Conservation (phyloP, 2,113 vertebrate genomes). For the Glareola pratincola region DNA sequence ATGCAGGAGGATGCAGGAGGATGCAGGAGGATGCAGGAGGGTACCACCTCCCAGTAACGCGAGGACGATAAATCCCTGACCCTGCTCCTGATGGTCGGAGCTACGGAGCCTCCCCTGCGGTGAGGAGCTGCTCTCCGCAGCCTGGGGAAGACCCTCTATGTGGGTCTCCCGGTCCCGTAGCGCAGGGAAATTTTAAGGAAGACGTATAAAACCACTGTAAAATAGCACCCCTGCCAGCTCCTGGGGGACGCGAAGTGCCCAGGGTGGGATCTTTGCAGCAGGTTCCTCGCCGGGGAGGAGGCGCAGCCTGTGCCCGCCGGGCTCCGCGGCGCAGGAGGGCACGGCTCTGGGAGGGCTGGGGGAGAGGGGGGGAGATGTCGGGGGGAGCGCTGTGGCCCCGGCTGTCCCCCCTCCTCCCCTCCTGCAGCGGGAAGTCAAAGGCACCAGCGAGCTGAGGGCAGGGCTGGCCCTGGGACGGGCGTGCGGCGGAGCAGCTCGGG, state of each 20-base stretch:
- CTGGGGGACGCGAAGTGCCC: neutral
- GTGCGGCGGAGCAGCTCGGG: neutral
- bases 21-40: neutral
- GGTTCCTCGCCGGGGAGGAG: neutral
- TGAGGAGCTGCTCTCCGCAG: neutral
- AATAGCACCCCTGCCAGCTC: constrained; percentile 43
- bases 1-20: neutral
- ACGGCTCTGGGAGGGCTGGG: neutral
- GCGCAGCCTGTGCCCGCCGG: neutral
- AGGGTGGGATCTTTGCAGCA: neutral
- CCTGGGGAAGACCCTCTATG: neutral
- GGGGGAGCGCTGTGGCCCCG: neutral
- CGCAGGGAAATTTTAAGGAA: neutral
- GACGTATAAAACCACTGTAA: neutral
- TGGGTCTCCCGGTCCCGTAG: neutral
- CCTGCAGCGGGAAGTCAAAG: neutral
- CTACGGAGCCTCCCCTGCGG: neutral
- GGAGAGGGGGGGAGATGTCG: neutral
- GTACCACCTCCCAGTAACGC: neutral
- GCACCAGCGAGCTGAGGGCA: neutral
- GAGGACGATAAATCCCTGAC: neutral
- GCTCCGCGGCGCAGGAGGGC: neutral
- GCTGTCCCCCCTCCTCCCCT: neutral
- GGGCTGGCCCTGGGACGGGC: neutral
- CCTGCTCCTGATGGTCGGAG: neutral